Evolutionary conservation across 2,113 vertebrate genomes (phyloP).

Genomic region (Bos taurus): ARS-UCD2.0 NC_037335.1:56049001-56049500

Average conservation of each 20-base stretch:
- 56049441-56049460: neutral
- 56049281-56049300: neutral
- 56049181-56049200: neutral
- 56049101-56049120: neutral
- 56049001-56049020: neutral
- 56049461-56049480: slow-evolving; percentile 2
- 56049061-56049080: neutral
- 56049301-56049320: neutral
- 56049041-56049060: neutral
- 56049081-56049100: neutral
- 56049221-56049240: slow-evolving; percentile 25
- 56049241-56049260: slow-evolving; percentile 28
- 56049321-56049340: neutral
- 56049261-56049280: neutral
- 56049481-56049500: neutral
- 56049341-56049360: neutral
- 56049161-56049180: neutral
- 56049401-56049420: neutral
- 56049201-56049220: neutral
- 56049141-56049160: neutral
- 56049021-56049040: neutral
- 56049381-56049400: neutral
- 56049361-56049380: slow-evolving; percentile 30
- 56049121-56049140: neutral
- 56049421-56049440: neutral